phyloP scores from a whole-genome alignment of 2,797 vertebrate genomes.

The Argentina silus region DNA sequence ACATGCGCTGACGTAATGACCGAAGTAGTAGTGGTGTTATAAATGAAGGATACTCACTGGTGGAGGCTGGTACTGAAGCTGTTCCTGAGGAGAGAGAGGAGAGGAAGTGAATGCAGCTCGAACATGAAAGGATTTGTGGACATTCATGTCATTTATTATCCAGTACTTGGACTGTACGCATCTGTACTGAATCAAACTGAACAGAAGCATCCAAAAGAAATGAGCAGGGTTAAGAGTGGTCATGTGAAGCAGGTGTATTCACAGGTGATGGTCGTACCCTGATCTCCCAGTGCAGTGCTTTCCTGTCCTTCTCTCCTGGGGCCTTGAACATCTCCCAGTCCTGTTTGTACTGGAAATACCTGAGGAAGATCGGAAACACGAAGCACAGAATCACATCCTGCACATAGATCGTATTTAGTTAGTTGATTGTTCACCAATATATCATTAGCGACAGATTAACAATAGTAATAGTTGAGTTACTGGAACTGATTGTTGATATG shows the following conservation, averaged over 20 bases:
- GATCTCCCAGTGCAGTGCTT: constrained; percentile 72
- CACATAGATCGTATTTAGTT: no score
- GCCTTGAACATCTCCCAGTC: constrained; percentile 77
- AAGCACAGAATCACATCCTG: constrained; percentile 3
- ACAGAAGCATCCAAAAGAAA: not conserved
- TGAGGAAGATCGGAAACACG: constrained; percentile 37
- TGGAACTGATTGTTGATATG: no score
- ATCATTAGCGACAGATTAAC: no score
- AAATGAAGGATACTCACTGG: constrained; percentile 61
- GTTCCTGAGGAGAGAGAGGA: constrained; percentile 64
- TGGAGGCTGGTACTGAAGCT: constrained; percentile 72
- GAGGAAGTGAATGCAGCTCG: no score
- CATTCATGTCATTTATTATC: no score
- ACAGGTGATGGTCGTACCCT: constrained; percentile 59
- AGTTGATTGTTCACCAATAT: no score
- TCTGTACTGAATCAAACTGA: no score
- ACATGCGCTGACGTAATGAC: not conserved
- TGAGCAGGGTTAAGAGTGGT: not conserved
- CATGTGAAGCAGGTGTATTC: not conserved
- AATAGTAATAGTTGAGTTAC: no score
- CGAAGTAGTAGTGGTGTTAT: not conserved
- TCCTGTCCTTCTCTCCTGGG: constrained; percentile 75
- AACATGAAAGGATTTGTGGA: no score
- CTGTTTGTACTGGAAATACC: constrained; percentile 83
- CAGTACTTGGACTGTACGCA: no score